Conservation (phyloP, 2,888 invertebrate species). For the Cactoblastis cactorum region DNA sequence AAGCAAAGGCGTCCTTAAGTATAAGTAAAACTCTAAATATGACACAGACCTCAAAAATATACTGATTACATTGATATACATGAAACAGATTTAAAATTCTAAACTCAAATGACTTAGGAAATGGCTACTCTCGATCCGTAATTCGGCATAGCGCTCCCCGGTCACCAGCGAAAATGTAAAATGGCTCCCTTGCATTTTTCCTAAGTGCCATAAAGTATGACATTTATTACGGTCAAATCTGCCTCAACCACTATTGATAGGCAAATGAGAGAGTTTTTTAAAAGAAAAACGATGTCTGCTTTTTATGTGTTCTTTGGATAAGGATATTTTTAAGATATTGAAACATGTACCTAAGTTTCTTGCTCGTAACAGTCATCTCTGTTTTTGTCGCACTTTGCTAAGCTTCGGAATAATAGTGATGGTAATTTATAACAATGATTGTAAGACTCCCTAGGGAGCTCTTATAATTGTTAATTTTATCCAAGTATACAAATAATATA, state of each 20-base stretch:
- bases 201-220: slow-evolving; percentile 78
- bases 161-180: slow-evolving; percentile 75
- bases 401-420: slow-evolving; percentile 1
- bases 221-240: slow-evolving; percentile 80
- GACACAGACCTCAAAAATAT: too few species aligned
- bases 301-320: slow-evolving; percentile 77
- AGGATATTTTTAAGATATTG: slow-evolving; percentile 66
- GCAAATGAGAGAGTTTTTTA: slow-evolving; percentile 80
- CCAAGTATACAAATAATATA: too few species aligned
- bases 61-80: slow-evolving; percentile 21
- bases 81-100: slow-evolving; percentile 37
- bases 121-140: slow-evolving; percentile 67
- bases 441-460: too few species aligned
- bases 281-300: slow-evolving; percentile 79
- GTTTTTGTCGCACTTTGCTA: slow-evolving; percentile 38
- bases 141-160: slow-evolving; percentile 71
- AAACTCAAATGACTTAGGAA: slow-evolving; percentile 68
- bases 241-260: slow-evolving; percentile 79
- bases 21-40: too few species aligned
- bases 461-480: too few species aligned
- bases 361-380: slow-evolving; percentile 47
- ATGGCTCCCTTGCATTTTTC: slow-evolving; percentile 78
- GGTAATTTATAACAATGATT: too few species aligned
- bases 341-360: slow-evolving; percentile 53
- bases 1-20: too few species aligned